phyloP scores from a whole-genome alignment of 2,113 vertebrate genomes.

The Apaloderma vittatum region DNA sequence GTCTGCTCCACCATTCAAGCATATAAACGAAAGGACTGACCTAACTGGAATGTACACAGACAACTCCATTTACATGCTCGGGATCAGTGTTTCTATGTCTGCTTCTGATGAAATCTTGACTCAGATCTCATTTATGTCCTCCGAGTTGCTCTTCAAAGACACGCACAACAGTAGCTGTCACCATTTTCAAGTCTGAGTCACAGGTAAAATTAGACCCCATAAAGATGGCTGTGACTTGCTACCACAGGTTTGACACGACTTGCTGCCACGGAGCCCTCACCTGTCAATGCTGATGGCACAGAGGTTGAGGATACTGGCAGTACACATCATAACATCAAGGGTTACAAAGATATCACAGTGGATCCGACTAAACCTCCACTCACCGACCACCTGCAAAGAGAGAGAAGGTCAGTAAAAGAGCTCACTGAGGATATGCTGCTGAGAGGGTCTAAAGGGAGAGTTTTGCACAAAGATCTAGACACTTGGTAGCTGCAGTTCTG shows the following conservation, averaged over 20 bases:
- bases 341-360: slow-evolving; percentile 99
- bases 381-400: slow-evolving; percentile 91
- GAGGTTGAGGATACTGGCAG: slow-evolving; percentile 98
- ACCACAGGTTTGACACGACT: fast-evolving
- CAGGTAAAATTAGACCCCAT: fast-evolving
- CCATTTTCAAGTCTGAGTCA: neutral
- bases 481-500: neutral
- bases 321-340: slow-evolving; percentile 99
- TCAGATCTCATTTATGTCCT: neutral
- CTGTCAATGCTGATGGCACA: slow-evolving; percentile 99
- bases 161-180: neutral
- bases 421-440: fast-evolving
- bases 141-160: neutral
- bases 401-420: neutral
- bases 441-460: neutral
- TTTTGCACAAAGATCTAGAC: neutral
- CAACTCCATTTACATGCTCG: neutral
- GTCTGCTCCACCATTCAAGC: neutral
- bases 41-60: fast-evolving
- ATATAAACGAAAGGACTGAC: fast-evolving
- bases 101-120: neutral
- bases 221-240: neutral
- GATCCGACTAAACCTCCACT: slow-evolving; percentile 97
- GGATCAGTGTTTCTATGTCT: fast-evolving
- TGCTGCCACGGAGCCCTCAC: slow-evolving; percentile 75